Base-by-base conservation (phyloP, 2,113 vertebrate genomes). In the Archilochus colubris region DNA sequence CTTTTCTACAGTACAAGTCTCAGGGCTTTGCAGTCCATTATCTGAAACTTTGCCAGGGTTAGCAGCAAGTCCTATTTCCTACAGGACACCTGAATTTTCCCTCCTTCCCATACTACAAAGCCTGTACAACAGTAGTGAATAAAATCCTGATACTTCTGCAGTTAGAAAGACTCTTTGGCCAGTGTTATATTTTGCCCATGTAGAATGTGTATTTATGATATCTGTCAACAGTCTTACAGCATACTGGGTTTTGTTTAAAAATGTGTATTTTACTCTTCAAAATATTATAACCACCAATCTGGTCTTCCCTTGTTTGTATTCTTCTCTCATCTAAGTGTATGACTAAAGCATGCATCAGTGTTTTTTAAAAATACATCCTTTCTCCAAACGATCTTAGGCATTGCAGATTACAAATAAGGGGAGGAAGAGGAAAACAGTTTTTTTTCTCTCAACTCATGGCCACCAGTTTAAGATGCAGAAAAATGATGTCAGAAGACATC, bases 21-120 rank as follows among this genome's bases (percentile, higher is more conserved):
- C 78, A 55, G 67, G 78, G 76, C 70, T 91, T 80, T 67, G 67
- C 93, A 94, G 91, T 59, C 70, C 46, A 67, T 89, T 89, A 86
- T 46, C 78, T 82, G 59, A 95, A 82, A 82, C 40, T 2, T 3
- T 25, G 91, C 87, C 93, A 94, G 70, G n/a, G 78, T 61, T 82
- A 89, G 67, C 74, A 95, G 84, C 70, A 82, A 94, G 82, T 69
- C 62, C 59, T 87, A 27, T 82, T 92, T 95, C 91, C 82, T 91
- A 80, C 9, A 89, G 85, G 82, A 85, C 91, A 83, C 73, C 28
- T 33, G 75, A 57, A 51, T 55, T 92, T 76, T 70, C 33, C 59
- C 15, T 43, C 63, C 54, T 77, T 76, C 48, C 51, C 19, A 8
- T 44, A 62, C 21, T 89, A 88, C 61, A 96, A 88, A 94, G 70